Evolutionary conservation across 1,140 invertebrate genomes (phyloP).

Genomic region (Ladona fulva): DNA sequence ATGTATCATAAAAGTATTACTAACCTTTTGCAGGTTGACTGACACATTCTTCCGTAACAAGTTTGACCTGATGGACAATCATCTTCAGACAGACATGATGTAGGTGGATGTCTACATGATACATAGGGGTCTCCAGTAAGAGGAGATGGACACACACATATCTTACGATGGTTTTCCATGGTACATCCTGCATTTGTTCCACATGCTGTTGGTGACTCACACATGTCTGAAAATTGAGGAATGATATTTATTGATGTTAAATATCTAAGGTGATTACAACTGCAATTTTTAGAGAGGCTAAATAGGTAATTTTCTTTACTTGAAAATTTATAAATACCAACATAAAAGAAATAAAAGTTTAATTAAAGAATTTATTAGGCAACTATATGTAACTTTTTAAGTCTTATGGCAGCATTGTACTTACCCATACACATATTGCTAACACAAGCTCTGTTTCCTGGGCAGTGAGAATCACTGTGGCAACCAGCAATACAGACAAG

Average conservation of each 20-base stretch:
- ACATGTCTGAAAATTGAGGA: slow-evolving; percentile 44
- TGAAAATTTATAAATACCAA: no score
- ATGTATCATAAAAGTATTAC: slow-evolving; percentile 17
- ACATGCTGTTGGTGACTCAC: slow-evolving; percentile 64
- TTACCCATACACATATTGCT: slow-evolving; percentile 59
- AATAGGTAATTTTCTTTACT: no score
- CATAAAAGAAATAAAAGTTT: no score
- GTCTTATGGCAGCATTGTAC: slow-evolving; percentile 19
- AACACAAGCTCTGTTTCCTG: slow-evolving; percentile 55
- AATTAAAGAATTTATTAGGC: no score
- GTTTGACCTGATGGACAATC: slow-evolving; percentile 57
- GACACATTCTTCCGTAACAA: slow-evolving; percentile 65
- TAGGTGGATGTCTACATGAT: slow-evolving; percentile 57
- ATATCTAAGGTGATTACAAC: not conserved
- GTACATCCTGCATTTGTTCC: slow-evolving; percentile 70
- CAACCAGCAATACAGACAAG: slow-evolving; percentile 70
- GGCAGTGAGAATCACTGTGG: slow-evolving; percentile 67
- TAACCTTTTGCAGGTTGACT: slow-evolving; percentile 60
- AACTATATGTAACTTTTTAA: no score
- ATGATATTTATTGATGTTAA: slow-evolving; percentile 9
- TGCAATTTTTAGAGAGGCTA: not conserved
- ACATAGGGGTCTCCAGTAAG: slow-evolving; percentile 64
- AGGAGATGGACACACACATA: slow-evolving; percentile 61
- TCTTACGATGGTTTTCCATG: slow-evolving; percentile 55
- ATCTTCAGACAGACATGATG: slow-evolving; percentile 48